These are phyloP conservation scores for Lycocerus yunnanus DNA, from an alignment of 2,888 invertebrate genomes.

Conservation along the genomic window DNA sequence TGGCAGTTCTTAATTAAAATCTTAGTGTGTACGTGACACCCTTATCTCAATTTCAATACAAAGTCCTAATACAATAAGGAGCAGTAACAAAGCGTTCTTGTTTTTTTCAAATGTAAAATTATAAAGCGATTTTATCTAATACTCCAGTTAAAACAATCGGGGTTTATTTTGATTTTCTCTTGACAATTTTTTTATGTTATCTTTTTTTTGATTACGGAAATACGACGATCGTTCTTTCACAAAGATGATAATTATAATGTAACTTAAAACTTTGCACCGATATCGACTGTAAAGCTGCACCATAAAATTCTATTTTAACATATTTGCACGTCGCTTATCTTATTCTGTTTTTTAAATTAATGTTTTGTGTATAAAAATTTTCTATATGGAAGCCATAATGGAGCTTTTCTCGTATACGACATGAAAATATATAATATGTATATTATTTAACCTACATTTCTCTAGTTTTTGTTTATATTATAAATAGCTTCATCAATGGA, in stretches of 20 bases:
- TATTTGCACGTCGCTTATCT: not conserved
- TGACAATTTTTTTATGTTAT: not conserved
- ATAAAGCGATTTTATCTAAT: not conserved
- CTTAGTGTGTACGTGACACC: not conserved
- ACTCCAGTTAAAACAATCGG: not conserved
- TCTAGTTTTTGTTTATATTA: not conserved
- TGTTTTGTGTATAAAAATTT: not conserved
- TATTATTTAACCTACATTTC: not conserved
- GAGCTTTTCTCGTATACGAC: too few relatives aligned
- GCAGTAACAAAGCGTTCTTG: not conserved
- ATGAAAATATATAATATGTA: not conserved
- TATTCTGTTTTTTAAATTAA: not conserved
- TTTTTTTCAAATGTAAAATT: not conserved
- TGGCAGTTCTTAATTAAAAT: not conserved
- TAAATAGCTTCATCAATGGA: not conserved
- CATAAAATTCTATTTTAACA: not conserved
- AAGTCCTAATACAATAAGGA: not conserved
- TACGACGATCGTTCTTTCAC: not conserved
- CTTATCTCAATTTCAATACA: not conserved
- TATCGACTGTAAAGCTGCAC: not conserved
- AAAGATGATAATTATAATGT: too few relatives aligned
- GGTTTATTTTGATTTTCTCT: not conserved
- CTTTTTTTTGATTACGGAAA: not conserved
- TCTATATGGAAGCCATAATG: not conserved
- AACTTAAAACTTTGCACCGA: not conserved